Conservation (phyloP, 2,113 vertebrate species). For the Dasyornis broadbenti region DNA sequence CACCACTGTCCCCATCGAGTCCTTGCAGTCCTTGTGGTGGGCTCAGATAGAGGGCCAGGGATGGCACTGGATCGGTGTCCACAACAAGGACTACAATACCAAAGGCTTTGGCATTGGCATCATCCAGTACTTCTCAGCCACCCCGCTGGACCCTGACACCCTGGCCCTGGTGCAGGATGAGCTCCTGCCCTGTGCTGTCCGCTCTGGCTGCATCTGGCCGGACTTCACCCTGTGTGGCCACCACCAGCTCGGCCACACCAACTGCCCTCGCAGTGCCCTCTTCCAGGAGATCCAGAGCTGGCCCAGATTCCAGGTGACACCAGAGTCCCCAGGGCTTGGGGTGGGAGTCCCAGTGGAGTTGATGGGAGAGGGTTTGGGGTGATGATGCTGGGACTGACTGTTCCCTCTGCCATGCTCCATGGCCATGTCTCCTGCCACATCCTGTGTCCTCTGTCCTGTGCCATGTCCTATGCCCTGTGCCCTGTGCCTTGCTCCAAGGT, state of each 20-base stretch:
- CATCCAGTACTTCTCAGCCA: constrained; percentile 77
- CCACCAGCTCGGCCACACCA: constrained; percentile 75
- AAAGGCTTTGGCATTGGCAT: constrained; percentile 79
- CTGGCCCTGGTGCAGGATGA: constrained; percentile 71
- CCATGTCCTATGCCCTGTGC: background rate
- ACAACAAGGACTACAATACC: constrained; percentile 81
- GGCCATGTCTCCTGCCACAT: background rate
- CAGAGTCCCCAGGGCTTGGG: background rate
- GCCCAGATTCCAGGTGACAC: constrained; percentile 68
- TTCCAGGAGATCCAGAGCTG: constrained; percentile 78
- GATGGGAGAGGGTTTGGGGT: background rate
- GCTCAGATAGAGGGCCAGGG: constrained; percentile 85
- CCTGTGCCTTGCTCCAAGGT: background rate
- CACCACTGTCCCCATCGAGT: background rate
- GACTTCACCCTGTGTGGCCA: constrained; percentile 78
- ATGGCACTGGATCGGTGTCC: constrained; percentile 81
- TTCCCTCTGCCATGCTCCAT: background rate
- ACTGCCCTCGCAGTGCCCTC: constrained; percentile 80
- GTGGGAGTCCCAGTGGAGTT: background rate
- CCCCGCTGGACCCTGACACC: constrained; percentile 55
- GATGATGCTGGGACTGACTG: background rate
- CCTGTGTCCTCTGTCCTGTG: background rate
- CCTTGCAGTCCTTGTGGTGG: constrained; percentile 80
- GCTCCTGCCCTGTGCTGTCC: constrained; percentile 74
- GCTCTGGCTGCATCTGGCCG: background rate